Evolutionary conservation across 2,797 vertebrate genomes (phyloP), one percentile per base, ranked within the genome.

Genomic region (Sebastes umbrosus): DNA sequence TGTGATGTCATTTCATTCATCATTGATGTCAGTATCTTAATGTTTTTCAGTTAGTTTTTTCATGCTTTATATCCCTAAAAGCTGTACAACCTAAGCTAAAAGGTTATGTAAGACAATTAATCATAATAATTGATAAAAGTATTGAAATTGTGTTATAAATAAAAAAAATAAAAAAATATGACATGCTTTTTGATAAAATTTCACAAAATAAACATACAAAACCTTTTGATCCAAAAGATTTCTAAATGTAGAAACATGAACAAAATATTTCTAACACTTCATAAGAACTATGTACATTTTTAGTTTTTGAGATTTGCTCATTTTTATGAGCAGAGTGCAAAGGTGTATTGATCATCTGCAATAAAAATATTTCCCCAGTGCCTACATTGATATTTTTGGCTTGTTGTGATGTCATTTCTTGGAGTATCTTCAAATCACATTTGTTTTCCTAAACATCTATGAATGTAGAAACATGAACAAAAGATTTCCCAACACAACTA

Each of bases 401-500:
- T 46, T 46, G 46, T 46, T 46, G 43, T 46, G 43, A 46, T 46
- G 43, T 46, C 6, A 46, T 8, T 46, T 46, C 46, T 50, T 50
- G 46, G 46, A 50, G 46, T 20, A 20, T 50, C 46, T 50, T 50
- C 7, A 50, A 50, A 50, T 50, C 46, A 50, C 0, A 20, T 50
- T 50, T 50, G 39, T 43, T 50, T 50, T 50, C 46, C 46, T 0
- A 50, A 20, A 50, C 46, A 50, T 0, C 0, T 50, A 50, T 50
- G 18, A 50, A 50, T 50, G 46, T 50, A 20, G 18, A 50, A 50
- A 50, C 7, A 8, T 50, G 46, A 50, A 50, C 8, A 50, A 20
- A 50, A 50, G 0, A 50, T 50, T 50, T 50, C 16, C 0, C 46
- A 50, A 20, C 6, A 50, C 46, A 50, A 50, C 46, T 50, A 20